A percentile compares a stretch with the other conserved stretches of the same genome.
Evolutionary conservation across 2,113 vertebrate genomes (phyloP).

Genomic region (Mungos mungo): DNA sequence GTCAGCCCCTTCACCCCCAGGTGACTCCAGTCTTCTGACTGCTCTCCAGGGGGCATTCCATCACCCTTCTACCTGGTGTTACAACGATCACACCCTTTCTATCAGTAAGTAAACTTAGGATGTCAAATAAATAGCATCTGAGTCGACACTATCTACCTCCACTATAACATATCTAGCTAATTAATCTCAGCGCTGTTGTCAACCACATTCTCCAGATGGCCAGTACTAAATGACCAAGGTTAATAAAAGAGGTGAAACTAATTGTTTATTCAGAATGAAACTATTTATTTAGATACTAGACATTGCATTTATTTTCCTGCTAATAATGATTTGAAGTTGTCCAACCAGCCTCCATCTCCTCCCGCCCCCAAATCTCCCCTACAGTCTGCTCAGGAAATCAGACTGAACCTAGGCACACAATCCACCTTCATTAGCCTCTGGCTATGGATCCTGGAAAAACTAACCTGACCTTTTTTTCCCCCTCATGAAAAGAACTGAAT

Average conservation of each 20-base stretch:
- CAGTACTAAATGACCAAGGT: background rate
- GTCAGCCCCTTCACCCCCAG: no score
- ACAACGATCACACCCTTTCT: background rate
- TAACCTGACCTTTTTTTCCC: background rate
- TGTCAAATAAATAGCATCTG: background rate
- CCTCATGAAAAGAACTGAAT: no score
- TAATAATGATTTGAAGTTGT: background rate
- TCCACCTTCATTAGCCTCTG: background rate
- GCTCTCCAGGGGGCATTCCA: background rate
- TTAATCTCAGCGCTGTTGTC: background rate
- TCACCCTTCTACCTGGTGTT: fast-evolving
- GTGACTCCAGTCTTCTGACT: background rate
- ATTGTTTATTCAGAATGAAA: background rate
- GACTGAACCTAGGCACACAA: background rate
- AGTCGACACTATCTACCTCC: background rate
- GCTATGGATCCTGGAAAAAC: background rate
- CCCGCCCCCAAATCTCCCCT: background rate
- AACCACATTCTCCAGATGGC: background rate
- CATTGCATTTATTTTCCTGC: background rate
- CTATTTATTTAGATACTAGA: background rate
- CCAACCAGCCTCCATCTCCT: background rate
- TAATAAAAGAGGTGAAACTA: background rate
- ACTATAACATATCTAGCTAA: background rate
- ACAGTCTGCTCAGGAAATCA: background rate
- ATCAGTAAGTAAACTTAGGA: background rate